phyloP scores from a whole-genome alignment of 1,140 invertebrate species.

The Zaprionus capensis region DNA sequence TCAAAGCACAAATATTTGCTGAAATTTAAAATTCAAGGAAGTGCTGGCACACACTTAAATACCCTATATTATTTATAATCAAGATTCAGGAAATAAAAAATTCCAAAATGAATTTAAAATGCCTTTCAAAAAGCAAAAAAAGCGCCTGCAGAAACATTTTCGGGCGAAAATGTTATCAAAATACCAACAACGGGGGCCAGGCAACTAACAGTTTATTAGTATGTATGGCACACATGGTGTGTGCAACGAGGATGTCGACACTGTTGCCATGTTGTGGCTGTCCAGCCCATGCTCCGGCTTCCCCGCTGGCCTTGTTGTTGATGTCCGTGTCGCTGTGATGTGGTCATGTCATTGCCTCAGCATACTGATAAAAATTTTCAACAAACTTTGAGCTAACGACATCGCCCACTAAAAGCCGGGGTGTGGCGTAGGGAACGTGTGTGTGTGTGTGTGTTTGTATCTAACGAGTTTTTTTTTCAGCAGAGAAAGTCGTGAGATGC shows the following conservation, averaged over 20 bases:
- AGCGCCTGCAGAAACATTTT: slow-evolving; percentile 9
- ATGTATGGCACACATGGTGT: slow-evolving; percentile 66
- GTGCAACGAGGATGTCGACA: slow-evolving; percentile 50
- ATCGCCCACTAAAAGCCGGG: slow-evolving; percentile 31
- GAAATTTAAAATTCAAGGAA: not conserved
- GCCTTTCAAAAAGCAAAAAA: slow-evolving; percentile 10
- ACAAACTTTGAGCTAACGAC: slow-evolving; percentile 82
- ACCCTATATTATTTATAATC: not conserved
- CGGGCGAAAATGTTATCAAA: slow-evolving; percentile 23
- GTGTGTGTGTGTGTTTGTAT: slow-evolving; percentile 4
- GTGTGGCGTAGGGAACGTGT: slow-evolving; percentile 16
- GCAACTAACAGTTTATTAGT: slow-evolving; percentile 75
- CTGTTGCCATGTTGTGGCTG: slow-evolving; percentile 61
- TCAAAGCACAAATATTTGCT: not conserved
- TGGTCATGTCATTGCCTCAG: slow-evolving; percentile 78
- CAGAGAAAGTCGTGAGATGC: not conserved
- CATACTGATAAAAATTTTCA: slow-evolving; percentile 78
- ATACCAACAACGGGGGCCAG: slow-evolving; percentile 40
- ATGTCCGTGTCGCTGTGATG: slow-evolving; percentile 66
- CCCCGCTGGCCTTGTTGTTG: slow-evolving; percentile 38
- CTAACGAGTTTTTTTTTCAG: slow-evolving; percentile 38
- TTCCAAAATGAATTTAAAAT: slow-evolving; percentile 19
- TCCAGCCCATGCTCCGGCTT: slow-evolving; percentile 25
- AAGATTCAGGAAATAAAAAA: not conserved
- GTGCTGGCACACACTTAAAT: slow-evolving; percentile 4